phyloP scores from a whole-genome alignment of 2,888 invertebrate genomes.

The Elysia crispata region DNA sequence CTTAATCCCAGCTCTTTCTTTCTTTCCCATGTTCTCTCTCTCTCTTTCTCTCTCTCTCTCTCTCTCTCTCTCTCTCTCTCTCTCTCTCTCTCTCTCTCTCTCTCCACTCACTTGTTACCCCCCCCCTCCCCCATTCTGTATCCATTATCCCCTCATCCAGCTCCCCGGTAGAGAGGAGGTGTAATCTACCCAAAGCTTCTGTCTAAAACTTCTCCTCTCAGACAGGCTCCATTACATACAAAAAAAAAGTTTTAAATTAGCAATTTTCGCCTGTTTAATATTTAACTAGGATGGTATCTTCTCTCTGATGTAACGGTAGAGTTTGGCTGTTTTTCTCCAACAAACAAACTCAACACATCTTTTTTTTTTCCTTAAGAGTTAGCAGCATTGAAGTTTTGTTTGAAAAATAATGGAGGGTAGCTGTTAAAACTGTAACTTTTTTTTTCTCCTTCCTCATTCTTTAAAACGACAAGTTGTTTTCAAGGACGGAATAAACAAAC shows the following conservation, averaged over 20 bases:
- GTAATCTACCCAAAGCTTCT: too few relatives aligned
- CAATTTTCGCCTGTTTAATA: conserved; percentile 2
- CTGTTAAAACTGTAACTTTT: too few relatives aligned
- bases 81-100: conserved; percentile 4
- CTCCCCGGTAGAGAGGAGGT: too few relatives aligned
- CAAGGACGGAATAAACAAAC: too few relatives aligned
- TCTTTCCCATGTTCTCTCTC: conserved; percentile 25
- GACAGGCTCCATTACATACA: neutral
- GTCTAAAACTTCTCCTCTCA: too few relatives aligned
- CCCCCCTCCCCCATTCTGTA: too few relatives aligned
- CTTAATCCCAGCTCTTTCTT: too few relatives aligned
- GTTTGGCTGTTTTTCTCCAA: neutral
- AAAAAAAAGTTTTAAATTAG: neutral
- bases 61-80: conserved; percentile 3
- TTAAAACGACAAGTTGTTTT: too few relatives aligned
- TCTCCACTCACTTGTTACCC: neutral
- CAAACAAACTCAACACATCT: neutral
- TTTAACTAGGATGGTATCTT: neutral
- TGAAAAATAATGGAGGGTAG: too few relatives aligned
- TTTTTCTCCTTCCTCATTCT: too few relatives aligned
- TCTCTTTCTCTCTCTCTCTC: neutral
- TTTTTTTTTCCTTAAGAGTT: neutral
- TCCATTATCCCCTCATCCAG: too few relatives aligned
- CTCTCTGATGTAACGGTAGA: neutral
- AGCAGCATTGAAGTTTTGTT: too few relatives aligned